Conservation (phyloP, 2,888 invertebrate genomes). For the Odontomyia ornata region DNA sequence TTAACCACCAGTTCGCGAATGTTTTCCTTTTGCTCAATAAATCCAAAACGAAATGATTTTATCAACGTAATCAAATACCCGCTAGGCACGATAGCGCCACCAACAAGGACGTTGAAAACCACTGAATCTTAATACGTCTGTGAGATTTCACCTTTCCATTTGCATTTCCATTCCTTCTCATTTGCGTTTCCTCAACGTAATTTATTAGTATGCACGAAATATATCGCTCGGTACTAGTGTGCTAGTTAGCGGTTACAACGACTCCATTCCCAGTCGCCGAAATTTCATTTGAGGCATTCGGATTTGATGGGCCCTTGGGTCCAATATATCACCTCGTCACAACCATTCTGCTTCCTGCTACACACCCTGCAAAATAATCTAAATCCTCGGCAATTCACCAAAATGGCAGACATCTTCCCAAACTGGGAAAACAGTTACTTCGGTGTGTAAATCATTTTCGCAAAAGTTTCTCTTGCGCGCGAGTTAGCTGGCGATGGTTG, state of each 20-base stretch:
- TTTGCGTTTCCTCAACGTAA: not conserved
- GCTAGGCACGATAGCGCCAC: no score
- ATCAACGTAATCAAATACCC: no score
- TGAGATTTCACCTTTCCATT: not conserved
- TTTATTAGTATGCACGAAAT: conserved; percentile 37
- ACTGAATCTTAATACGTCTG: not conserved
- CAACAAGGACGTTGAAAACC: not conserved
- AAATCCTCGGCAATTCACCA: not conserved
- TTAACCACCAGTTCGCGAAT: not conserved
- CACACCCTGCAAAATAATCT: no score
- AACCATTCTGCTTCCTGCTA: not conserved
- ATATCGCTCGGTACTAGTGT: not conserved
- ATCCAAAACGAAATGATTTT: not conserved
- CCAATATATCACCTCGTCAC: conserved; percentile 33
- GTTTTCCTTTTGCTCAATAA: not conserved
- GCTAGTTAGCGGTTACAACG: conserved; percentile 40
- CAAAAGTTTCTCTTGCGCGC: no score
- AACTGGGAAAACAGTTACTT: not conserved
- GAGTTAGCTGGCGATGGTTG: no score
- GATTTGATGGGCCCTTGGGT: conserved; percentile 39
- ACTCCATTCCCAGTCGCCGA: conserved; percentile 29
- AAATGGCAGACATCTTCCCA: not conserved
- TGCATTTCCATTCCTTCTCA: conserved; percentile 3
- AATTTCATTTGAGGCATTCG: conserved; percentile 27
- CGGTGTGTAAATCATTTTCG: not conserved